Evolutionary conservation across 2,797 vertebrate species (phyloP), one percentile per base, ranked within the genome.

Genomic region (Microctenopoma lineatum): DNA sequence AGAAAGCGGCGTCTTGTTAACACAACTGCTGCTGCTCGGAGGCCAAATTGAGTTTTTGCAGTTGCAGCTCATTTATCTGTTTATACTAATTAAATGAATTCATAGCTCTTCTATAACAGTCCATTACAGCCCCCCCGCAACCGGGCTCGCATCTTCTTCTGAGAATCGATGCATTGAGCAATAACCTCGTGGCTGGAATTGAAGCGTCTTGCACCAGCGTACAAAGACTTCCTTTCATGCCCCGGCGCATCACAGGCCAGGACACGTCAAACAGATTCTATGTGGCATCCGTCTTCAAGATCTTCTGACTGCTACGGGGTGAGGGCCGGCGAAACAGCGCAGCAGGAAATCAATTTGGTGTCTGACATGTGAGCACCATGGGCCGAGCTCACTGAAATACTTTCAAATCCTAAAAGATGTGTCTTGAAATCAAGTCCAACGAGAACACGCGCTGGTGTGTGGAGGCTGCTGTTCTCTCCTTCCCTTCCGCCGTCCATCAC

Each of bases 151-250:
- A 59, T 66, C 38, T 57, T 68, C 50, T 27, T 21, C 77, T 11
- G 0, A 5, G 48, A 73, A 72, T 70, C 61, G 10, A 66, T 65
- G 65, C 26, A 44, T 34, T 38, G 46, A 71, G 59, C 62, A 58
- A 84, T 59, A 77, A 79, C 64, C 70, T 70, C 44, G 71, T 61
- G 73, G 58, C 60, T 66, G 50, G 54, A 54, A 72, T 78, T 10
- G 53, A 41, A 6, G 57, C 4, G 52, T 69, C 26, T 66, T 66
- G 60, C 58, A 56, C 12, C 18, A 4, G n/a, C 2, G 18, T 63
- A 83, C 84, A 87, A 86, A 87, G 72, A 27, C 67, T 47, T 45
- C 45, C 85, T 87, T 78, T 92, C 83, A 86, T 45, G 75, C 50
- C 65, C 64, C 6, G 15, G 18, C 13, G 59, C 46, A 11, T 70